Base-by-base conservation (phyloP, 2,888 invertebrate species). In the Torymus tubicola region DNA sequence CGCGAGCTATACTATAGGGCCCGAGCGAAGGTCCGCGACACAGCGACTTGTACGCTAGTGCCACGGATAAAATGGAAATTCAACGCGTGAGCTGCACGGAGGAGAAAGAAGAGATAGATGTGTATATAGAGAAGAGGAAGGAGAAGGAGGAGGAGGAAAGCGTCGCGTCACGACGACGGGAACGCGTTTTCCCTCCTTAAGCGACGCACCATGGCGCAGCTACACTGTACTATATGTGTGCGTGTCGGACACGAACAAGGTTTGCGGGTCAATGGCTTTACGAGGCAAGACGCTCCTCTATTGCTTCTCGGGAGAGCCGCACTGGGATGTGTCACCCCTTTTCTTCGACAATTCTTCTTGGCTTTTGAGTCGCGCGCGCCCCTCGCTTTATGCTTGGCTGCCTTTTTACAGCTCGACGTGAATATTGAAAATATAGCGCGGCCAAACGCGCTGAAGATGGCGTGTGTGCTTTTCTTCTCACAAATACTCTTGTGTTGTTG, bases 231-330 rank as follows among this genome's bases (percentile, higher is more conserved):
- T 42, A 8, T 42, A 8, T 42, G 42, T 8, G 42, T 42, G 42
- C 42, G 8, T 24, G 18, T 64, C 65, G 74, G 60, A 58, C 58
- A 64, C 73, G 64, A 67, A 74, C 74, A 69, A 69, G 69, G 55
- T 76, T 76, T 69, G 63, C 69, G 50, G 76, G 63, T 76, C 76
- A 69, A 63, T 76, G 76, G 42, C 63, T 77, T 65, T 58, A 10
- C 68, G 67, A 31, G 55, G 31, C 58, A 57, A 58, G 69, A 12
- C 70, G n/a, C 13, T 18, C 53, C 50, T 68, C n/a, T 75, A 21
- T n/a, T 18, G 31, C 16, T 61, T 53, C 52, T 58, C 42, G 12
- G 31, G 3, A 21, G 11, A 8, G n/a, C 42, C 10, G 8, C 42
- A 31, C 60, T 50, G 50, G 58, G 60, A 58, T 69, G 16, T 65